Base-by-base conservation (phyloP, 1,140 invertebrate genomes). In the Rhopalosiphum maidis region DNA sequence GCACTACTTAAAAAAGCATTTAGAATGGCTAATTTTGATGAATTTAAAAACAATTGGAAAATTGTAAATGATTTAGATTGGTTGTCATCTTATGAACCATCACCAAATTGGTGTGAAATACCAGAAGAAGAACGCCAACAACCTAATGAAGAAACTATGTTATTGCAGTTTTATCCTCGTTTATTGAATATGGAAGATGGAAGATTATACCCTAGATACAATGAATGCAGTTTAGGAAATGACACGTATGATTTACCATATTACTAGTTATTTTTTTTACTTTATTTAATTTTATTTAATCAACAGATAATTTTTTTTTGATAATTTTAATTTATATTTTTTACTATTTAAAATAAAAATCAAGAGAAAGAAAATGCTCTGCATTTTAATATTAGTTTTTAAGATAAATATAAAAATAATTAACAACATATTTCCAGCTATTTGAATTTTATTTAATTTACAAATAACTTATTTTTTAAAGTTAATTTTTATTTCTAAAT, bases 71-170 rank as follows among this genome's bases (percentile, higher is more conserved):
- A 93, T 21, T 93, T 93, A 86, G 91, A 93, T 86, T 93, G 91
- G 91, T 43, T 93, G 23, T 93, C 91, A 55, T 93, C 91, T 6
- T 92, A 55, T 21, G 91, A 93, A 23, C 2, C 91, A 86, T 93
- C 91, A 21, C 91, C 91, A 86, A 93, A 93, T 86, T 93, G 91
- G 91, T 83, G 35, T 85, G 91, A 93, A 93, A 93, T 93, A 51
- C 82, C 91, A 22, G 91, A 93, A 93, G 2, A 55, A 51, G 91
- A 93, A 41, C 77, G 77, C 5, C 30, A 55, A 43, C 91, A 93
- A 43, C 91, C 91, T 54, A 41, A 18, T 30, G 43, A 25, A 93
- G 48, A 86, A 9, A 15, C 82, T 46, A 43, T 37, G 18, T 48
- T 48, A 18, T 15, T 48, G 37, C 37, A 1, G 1, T 1, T 37